Evolutionary conservation across 2,113 vertebrate genomes (phyloP), one percentile per base, ranked within the genome.

Genomic region (Nannobrachium achirus): DNA sequence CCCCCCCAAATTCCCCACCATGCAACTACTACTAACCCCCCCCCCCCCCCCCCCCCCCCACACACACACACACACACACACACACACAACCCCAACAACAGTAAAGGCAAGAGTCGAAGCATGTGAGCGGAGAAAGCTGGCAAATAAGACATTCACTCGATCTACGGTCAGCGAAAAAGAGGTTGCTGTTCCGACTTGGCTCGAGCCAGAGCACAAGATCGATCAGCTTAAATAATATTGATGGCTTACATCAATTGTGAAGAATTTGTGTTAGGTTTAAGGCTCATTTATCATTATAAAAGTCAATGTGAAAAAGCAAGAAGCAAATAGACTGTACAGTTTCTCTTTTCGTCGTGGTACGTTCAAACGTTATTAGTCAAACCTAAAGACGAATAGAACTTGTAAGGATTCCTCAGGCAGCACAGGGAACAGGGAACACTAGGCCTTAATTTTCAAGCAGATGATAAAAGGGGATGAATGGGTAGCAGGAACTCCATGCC

Each of bases 81-180:
- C n/a, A n/a, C n/a, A n/a, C n/a, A n/a, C n/a, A n/a, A n/a, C n/a
- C n/a, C n/a, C n/a, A n/a, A n/a, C n/a, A n/a, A n/a, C n/a, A n/a
- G n/a, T n/a, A n/a, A n/a, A n/a, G n/a, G n/a, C n/a, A 25, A 83
- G 63, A 81, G 69, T 76, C 70, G 82, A 86, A 84, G 84, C 86
- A 84, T 88, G 81, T 82, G 76, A 80, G 76, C 73, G 57, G 33
- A 33, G 79, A 81, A 76, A 65, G 65, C 73, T 38, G 67, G 80
- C 82, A 76, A 82, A 86, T 70, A 80, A 72, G 60, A 62, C 64
- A 63, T 55, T 62, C 66, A 48, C 33, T 14, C 56, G 76, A 88
- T 88, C 83, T 82, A 87, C 84, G 81, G 62, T 60, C 63, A 45
- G 60, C 69, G 79, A 73, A 84, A 84, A 48, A 78, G 4, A 68